These are phyloP conservation scores for Hydrocynus forskahlii DNA, from an alignment of 2,797 vertebrate species.

Conservation along the genomic window DNA sequence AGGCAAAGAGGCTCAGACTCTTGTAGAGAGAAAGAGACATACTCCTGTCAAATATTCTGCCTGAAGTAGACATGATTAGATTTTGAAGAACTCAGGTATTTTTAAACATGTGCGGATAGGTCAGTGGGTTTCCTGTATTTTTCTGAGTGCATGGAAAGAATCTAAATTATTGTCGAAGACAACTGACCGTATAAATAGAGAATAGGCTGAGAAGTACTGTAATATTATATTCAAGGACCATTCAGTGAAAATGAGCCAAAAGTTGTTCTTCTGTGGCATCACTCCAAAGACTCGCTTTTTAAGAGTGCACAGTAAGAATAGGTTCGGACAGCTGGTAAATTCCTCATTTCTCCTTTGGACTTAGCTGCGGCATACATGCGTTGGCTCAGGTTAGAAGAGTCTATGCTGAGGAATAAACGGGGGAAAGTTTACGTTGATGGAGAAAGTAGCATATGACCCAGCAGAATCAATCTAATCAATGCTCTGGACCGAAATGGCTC, in stretches of 20 bases:
- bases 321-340: conserved; percentile 24
- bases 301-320: not conserved
- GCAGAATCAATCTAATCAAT: conserved; percentile 59
- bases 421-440: conserved; percentile 39
- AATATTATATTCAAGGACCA: not conserved
- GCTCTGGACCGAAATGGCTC: conserved; percentile 48
- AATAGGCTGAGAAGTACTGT: not conserved
- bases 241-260: not conserved
- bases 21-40: too few species aligned
- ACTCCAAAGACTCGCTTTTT: not conserved
- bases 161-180: not conserved
- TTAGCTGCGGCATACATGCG: not conserved
- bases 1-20: too few species aligned
- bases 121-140: not conserved
- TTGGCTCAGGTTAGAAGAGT: conserved; percentile 3
- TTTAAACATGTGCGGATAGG: too few species aligned
- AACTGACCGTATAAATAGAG: too few species aligned
- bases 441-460: conserved; percentile 39
- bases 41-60: too few species aligned
- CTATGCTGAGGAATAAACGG: conserved; percentile 26
- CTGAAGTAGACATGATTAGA: too few species aligned
- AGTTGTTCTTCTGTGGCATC: not conserved
- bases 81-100: too few species aligned
- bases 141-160: not conserved
- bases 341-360: too few species aligned